Evolutionary conservation across 2,797 vertebrate species (phyloP).

Genomic region (Acipenser transmontanus): DNA sequence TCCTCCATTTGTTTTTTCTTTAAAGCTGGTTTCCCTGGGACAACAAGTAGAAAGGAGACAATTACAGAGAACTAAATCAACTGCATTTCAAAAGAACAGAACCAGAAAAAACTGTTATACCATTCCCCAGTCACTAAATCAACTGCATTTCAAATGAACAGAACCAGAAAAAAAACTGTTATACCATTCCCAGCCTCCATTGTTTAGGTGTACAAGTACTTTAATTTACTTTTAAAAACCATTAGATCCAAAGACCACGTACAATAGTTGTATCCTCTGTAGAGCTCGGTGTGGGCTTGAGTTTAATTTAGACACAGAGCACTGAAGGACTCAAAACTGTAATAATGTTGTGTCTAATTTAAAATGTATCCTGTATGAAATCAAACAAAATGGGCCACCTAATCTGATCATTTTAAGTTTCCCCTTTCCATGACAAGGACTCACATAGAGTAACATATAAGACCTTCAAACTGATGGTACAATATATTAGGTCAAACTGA

Average conservation of each 20-base stretch:
- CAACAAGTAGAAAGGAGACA: slow-evolving; percentile 28
- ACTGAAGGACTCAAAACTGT: not conserved
- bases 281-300: not conserved
- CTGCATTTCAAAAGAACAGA: slow-evolving; percentile 52
- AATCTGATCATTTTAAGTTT: too few species aligned
- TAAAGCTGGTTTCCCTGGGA: slow-evolving; percentile 43
- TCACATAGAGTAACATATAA: too few species aligned
- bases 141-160: slow-evolving; percentile 50
- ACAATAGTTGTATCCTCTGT: too few species aligned
- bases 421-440: too few species aligned
- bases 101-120: slow-evolving; percentile 31
- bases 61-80: slow-evolving; percentile 28
- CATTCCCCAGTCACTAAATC: slow-evolving; percentile 16
- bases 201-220: too few species aligned
- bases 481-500: too few species aligned
- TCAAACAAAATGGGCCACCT: too few species aligned
- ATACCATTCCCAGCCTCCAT: slow-evolving; percentile 11
- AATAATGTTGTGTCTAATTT: too few species aligned
- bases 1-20: slow-evolving; percentile 47
- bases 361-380: too few species aligned
- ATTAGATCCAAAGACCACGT: too few species aligned
- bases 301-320: slow-evolving; percentile 1
- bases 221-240: too few species aligned
- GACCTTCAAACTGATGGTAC: too few species aligned
- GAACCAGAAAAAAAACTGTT: slow-evolving; percentile 36